Conservation (phyloP, 2,888 invertebrate genomes). For the Amblyteles armatorius region DNA sequence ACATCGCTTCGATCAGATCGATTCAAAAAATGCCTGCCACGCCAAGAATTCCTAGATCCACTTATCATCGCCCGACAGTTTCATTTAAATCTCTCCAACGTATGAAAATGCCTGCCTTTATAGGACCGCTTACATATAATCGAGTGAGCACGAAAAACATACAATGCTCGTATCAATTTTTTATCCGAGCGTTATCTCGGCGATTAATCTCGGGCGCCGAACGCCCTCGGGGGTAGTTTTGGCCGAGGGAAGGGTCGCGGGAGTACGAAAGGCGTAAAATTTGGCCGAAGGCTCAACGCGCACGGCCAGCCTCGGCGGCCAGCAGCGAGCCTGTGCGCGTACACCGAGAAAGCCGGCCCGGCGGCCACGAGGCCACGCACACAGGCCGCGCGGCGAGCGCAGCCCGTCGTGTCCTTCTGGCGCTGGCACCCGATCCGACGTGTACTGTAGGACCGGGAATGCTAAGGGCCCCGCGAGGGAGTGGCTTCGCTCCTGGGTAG, state of each 20-base stretch:
- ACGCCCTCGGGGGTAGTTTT: background rate
- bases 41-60: too few species aligned
- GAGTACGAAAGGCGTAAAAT: background rate
- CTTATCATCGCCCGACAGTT: too few species aligned
- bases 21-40: too few species aligned
- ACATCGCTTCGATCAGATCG: too few species aligned
- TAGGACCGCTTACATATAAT: too few species aligned
- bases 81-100: too few species aligned
- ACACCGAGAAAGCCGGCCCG: background rate
- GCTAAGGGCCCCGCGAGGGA: conserved; percentile 53
- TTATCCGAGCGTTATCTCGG: background rate
- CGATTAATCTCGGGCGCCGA: background rate
- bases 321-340: background rate
- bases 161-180: background rate
- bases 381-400: background rate
- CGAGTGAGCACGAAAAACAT: background rate
- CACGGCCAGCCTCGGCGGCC: background rate
- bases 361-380: background rate
- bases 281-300: background rate
- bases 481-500: conserved; percentile 66
- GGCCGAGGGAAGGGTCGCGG: background rate
- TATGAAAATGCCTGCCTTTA: too few species aligned
- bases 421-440: background rate
- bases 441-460: conserved; percentile 10
- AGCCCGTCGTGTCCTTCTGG: background rate